These are phyloP conservation scores for Takifugu rubripes DNA, from an alignment of 2,797 vertebrate species.

Conservation along the genomic window DNA sequence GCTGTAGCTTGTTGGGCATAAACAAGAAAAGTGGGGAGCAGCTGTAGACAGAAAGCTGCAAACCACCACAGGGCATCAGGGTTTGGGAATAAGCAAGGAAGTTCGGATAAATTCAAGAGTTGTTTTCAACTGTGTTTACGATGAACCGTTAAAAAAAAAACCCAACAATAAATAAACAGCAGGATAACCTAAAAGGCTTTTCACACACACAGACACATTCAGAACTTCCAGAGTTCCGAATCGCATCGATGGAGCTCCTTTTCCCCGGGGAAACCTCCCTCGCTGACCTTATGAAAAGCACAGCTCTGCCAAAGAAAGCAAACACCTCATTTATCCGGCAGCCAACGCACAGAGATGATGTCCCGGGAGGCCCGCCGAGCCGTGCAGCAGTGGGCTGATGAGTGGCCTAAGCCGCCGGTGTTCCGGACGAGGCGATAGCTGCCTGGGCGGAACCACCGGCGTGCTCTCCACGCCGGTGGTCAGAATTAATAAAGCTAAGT, in stretches of 20 bases:
- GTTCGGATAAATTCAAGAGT: no score
- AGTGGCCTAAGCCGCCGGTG: slow-evolving; percentile 43
- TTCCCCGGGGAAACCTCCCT: slow-evolving; percentile 34
- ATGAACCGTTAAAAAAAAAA: no score
- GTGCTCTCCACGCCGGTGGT: slow-evolving; percentile 10
- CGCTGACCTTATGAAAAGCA: slow-evolving; percentile 66
- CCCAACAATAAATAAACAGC: no score
- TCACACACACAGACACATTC: no score
- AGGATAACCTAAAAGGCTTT: no score
- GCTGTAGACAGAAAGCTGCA: no score
- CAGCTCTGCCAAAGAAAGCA: slow-evolving; percentile 63
- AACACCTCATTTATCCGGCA: slow-evolving; percentile 69
- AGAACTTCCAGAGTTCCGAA: slow-evolving; percentile 24
- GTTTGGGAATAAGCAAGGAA: no score
- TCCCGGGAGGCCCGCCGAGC: slow-evolving; percentile 37
- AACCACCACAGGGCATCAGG: no score
- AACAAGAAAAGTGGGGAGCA: no score
- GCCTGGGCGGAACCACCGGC: slow-evolving; percentile 11
- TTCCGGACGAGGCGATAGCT: slow-evolving; percentile 20
- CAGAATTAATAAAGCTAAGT: slow-evolving; percentile 27
- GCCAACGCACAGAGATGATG: slow-evolving; percentile 60
- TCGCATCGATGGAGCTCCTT: slow-evolving; percentile 24
- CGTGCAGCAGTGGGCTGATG: slow-evolving; percentile 35
- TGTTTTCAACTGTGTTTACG: no score
- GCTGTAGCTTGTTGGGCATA: no score